A percentile compares a stretch with the other conserved stretches of the same genome.
Evolutionary conservation across 2,888 invertebrate genomes (phyloP).

Genomic region (Drosophila stalkeri): DNA sequence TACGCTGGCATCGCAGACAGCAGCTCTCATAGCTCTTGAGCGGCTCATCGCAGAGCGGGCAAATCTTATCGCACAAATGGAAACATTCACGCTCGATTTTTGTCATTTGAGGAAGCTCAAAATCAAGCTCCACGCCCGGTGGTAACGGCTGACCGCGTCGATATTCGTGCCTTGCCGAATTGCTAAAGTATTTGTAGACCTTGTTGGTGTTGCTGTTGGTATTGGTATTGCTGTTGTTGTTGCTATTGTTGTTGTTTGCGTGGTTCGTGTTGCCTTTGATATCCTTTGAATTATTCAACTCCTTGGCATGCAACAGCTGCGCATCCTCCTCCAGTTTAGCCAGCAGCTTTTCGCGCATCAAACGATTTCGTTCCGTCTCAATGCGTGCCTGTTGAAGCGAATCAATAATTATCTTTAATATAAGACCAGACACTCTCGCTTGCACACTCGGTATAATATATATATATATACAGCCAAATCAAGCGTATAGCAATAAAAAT

Average conservation of each 20-base stretch:
- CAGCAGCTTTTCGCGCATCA: conserved; percentile 79
- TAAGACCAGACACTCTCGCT: background rate
- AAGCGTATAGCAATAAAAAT: background rate
- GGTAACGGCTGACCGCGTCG: conserved; percentile 67
- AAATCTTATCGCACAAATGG: conserved; percentile 80
- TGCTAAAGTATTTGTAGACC: conserved; percentile 85
- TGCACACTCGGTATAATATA: background rate
- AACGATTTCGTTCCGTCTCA: conserved; percentile 82
- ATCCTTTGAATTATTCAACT: conserved; percentile 42
- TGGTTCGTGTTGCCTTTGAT: conserved; percentile 11
- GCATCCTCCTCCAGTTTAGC: conserved; percentile 83
- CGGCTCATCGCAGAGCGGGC: conserved; percentile 81
- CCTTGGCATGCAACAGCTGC: conserved; percentile 60
- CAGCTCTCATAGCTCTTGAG: conserved; percentile 81
- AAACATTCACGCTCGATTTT: conserved; percentile 81
- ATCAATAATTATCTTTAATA: background rate
- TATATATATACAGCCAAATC: background rate
- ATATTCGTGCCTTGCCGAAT: conserved; percentile 83
- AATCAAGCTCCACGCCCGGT: conserved; percentile 70
- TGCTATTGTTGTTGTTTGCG: conserved; percentile 20
- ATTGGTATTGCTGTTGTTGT: conserved; percentile 16
- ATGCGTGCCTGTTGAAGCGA: conserved; percentile 73
- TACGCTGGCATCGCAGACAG: conserved; percentile 81
- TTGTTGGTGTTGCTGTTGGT: conserved; percentile 68
- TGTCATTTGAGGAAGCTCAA: conserved; percentile 71